Base-by-base conservation (phyloP, 2,888 invertebrate genomes). In the Lithosia quadra region DNA sequence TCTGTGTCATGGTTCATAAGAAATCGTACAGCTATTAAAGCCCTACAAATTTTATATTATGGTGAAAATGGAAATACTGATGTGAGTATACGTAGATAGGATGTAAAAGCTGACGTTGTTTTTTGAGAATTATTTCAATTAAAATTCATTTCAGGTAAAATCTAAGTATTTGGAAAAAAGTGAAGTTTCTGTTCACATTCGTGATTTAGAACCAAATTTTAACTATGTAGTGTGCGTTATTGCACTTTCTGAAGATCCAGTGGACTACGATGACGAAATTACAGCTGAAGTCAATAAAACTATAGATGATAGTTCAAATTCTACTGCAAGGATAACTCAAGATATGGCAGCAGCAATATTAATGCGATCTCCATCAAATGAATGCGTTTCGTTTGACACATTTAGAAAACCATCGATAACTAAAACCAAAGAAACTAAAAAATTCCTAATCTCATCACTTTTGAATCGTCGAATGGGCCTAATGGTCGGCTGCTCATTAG, bases 1-100 rank as follows among this genome's bases (percentile, higher is more conserved):
- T 96, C 98, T 67, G 97, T 98, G 15, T 98, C 98, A 24, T 98
- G 98, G 98, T 97, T 98, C 88, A 97, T 98, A 84, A 96, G 98
- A 82, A 98, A 98, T 90, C 97, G 98, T 84, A 97, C 98, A 28
- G 97, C 97, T 57, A 96, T 98, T 74, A 97, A 97, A 86, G 98
- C 98, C 63, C 97, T 98, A 86, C 97, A 97, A 92, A 97, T 98
- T 79, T 96, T 97, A 73, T 98, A 98, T 91, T 97, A 98, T 87
- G 96, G 90, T 34, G 93, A 94, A 82, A 89, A 90, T 68, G 77
- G 85, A 21, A 84, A 85, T 70, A 82, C 88, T 62, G 88, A 90
- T 49, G 92, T 92, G 80, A 86, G 91, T 87, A 72, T 24, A 33
- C 22, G 9, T 9, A 18, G 15, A 63, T 0, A 57, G 11, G 13